Conservation (phyloP, 2,113 vertebrate genomes). For the Jacana jacana region DNA sequence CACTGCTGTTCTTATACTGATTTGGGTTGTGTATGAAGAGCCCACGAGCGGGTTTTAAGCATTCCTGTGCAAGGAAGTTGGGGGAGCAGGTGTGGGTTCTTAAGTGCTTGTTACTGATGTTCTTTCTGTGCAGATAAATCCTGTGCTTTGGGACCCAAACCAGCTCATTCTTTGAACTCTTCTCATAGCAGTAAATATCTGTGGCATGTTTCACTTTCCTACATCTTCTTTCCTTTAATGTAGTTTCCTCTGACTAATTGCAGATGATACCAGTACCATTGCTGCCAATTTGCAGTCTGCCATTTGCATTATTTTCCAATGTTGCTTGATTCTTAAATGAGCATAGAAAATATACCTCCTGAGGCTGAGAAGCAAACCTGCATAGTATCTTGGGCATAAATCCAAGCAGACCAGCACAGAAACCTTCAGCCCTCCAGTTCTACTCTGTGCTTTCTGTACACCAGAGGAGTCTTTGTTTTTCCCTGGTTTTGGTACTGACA, state of each 20-base stretch:
- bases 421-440: background rate
- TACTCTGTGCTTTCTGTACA: background rate
- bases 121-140: background rate
- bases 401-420: background rate
- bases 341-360: background rate
- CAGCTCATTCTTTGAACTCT: background rate
- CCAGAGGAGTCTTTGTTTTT: background rate
- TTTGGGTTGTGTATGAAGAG: background rate
- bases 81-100: too few species aligned
- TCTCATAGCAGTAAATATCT: background rate
- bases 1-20: accelerated
- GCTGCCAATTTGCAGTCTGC: background rate
- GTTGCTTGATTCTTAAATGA: background rate
- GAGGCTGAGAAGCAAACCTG: background rate
- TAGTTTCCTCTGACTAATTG: background rate
- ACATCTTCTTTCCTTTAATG: background rate
- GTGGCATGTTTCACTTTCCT: background rate
- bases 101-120: background rate
- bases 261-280: background rate
- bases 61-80: background rate
- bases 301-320: background rate
- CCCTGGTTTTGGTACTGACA: background rate
- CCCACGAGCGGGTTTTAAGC: background rate
- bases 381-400: accelerated
- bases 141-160: background rate